Evolutionary conservation across 2,113 vertebrate species (phyloP), one percentile per base, ranked within the genome.

Genomic region (Corapipo altera): DNA sequence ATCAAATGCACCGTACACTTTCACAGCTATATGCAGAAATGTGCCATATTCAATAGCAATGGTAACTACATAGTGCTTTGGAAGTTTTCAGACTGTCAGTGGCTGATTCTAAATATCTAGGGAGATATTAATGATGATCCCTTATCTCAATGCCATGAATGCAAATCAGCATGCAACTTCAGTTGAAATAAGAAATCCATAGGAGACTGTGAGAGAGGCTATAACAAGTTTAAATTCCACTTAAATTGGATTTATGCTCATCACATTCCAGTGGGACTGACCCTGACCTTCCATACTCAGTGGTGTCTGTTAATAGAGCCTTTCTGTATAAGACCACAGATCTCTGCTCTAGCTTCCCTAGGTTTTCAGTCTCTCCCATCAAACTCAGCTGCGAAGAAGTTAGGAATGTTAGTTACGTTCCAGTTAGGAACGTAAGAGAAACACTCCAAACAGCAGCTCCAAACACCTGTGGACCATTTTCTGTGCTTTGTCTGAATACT

Each of bases 31-130:
- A 24, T 18, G 11, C 12, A 76, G 41, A 92, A 59, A 57, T 0
- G 0, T 16, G 17, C 9, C 3, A 3, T 28, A 19, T 65, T 58
- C 3, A 2, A 61, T 2, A 82, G 16, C 49, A 85, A 41, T 2
- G 8, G 58, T 19, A 62, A 41, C 26, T 51, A n/a, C n/a, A 12
- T 6, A 44, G 64, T 9, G 7, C 2, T 35, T 21, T 0, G 1
- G 12, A 70, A 44, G 7, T 37, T 72, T 79, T 61, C 27, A 73
- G 14, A 27, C 3, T 62, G 33, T 58, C 55, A 80, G 2, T 37
- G 41, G 18, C 6, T 69, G 75, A 81, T 44, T 89, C 19, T 43
- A 67, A 89, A 35, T 48, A 49, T 52, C 52, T 55, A 15, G 13
- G n/a, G 20, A 85, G 32, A 37, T 33, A 79, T 6, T 37, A 65